Evolutionary conservation across 1,140 invertebrate species (phyloP), one percentile per base, ranked within the genome.

Genomic region (Drosophila serrata): DNA sequence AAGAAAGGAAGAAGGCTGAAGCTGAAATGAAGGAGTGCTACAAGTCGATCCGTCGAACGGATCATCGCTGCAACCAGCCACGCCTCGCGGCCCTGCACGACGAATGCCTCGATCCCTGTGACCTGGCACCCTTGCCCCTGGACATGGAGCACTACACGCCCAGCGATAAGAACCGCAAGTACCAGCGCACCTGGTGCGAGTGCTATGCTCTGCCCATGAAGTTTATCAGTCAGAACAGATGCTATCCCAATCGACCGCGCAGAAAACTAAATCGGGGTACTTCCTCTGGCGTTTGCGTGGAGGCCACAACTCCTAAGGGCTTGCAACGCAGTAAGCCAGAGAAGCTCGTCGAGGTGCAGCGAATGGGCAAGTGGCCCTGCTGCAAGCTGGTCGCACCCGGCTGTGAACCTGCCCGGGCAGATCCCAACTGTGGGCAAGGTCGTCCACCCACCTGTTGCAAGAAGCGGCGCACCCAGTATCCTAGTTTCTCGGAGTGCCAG

Each of bases 131-230:
- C 2, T 17, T 64, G 31, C 73, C 73, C 0, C 13, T 27, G 31
- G 73, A 75, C n/a, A 12, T 75, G 12, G 11, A 35, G 3, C 15
- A 74, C 8, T 75, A 75, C 22, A 53, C 17, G 9, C 73, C 73
- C 5, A 74, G 59, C 24, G 69, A 75, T 22, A 75, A 75, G 59
- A 27, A 3, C 1, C 49, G 59, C 4, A 57, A 42, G 24, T 75
- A 75, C 17, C 73, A 75, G 53, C 69, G 69, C 4, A 74, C 59
- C 24, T 75, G 73, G 73, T 74, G 51, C 45, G 73, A 75, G 7
- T 45, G 59, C 43, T 51, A 19, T 11, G 12, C 31, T 0, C 9
- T 57, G n/a, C 68, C 69, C 0, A 56, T 11, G 11, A 29, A 60
- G 4, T 6, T 3, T 2, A 7, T 51, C 2, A 6, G 22, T 15